Evolutionary conservation across 2,797 vertebrate species (phyloP).

Genomic region (Leptatherina wallacei): DNA sequence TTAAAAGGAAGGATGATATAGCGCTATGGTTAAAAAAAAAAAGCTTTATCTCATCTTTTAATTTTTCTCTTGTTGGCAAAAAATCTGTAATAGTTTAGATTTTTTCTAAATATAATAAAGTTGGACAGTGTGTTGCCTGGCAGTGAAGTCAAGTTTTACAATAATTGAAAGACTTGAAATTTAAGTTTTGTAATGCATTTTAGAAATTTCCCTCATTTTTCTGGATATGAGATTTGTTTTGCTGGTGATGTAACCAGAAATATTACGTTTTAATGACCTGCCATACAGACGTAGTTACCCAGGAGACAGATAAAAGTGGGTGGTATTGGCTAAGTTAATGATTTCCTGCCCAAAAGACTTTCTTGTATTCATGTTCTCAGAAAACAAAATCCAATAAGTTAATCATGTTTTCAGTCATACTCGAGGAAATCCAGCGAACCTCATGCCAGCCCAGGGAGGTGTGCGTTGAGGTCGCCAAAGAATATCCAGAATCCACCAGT

Average conservation of each 20-base stretch:
- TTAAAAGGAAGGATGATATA: not conserved
- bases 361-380: not conserved
- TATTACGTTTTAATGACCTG: conserved; percentile 3
- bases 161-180: not conserved
- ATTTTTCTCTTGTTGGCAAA: not conserved
- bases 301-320: conserved; percentile 16
- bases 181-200: not conserved
- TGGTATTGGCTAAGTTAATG: not conserved
- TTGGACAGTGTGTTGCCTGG: not conserved
- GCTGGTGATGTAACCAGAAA: conserved; percentile 14
- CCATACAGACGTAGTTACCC: conserved; percentile 11
- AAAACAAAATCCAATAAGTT: conserved; percentile 1
- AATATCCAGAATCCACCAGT: conserved; percentile 81
- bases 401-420: conserved; percentile 70
- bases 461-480: conserved; percentile 82
- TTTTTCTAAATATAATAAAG: not conserved
- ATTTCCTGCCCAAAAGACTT: conserved; percentile 7
- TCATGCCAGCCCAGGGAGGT: conserved; percentile 81
- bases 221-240: not conserved
- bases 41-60: no score
- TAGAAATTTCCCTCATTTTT: not conserved
- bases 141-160: not conserved
- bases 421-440: conserved; percentile 80
- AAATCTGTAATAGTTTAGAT: not conserved
- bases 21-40: not conserved